Evolutionary conservation across 2,113 vertebrate species (phyloP).

Genomic region (Felis chaus): DNA sequence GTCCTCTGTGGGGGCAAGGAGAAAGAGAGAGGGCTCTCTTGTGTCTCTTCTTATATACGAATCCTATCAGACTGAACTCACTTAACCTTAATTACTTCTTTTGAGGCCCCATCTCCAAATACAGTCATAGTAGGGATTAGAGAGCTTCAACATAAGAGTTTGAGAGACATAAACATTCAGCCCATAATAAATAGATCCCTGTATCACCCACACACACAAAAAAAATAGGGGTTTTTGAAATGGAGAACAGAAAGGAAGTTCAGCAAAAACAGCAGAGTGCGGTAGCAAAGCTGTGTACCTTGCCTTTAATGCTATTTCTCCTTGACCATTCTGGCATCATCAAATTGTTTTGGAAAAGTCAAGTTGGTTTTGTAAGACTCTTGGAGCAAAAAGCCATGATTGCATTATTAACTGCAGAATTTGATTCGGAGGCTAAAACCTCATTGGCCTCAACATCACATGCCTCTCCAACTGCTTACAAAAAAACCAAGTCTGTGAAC

Average conservation of each 20-base stretch:
- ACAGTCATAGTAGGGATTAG: not conserved
- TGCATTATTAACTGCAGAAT: conserved; percentile 66
- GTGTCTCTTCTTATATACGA: not conserved
- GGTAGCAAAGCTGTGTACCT: not conserved
- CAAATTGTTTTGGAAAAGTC: conserved; percentile 12
- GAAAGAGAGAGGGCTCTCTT: not conserved
- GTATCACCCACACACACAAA: not conserved
- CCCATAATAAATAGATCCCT: not conserved
- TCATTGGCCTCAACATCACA: conserved; percentile 34
- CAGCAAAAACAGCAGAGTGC: not conserved
- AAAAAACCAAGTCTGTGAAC: conserved; percentile 4
- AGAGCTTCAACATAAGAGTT: not conserved
- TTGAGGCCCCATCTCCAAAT: not conserved
- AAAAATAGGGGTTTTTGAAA: not conserved
- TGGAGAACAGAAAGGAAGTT: not conserved
- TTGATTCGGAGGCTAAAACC: conserved; percentile 57
- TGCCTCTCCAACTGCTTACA: not conserved
- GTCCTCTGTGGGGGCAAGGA: accelerated
- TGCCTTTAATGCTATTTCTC: not conserved
- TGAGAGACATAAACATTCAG: not conserved
- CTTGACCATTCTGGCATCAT: not conserved
- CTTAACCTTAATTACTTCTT: not conserved
- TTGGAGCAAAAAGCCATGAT: conserved; percentile 56
- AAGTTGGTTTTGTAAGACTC: conserved; percentile 48
- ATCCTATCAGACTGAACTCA: not conserved